Evolutionary conservation across 1,140 invertebrate genomes (phyloP).

Genomic region (Plectrocnemia conspersa): DNA sequence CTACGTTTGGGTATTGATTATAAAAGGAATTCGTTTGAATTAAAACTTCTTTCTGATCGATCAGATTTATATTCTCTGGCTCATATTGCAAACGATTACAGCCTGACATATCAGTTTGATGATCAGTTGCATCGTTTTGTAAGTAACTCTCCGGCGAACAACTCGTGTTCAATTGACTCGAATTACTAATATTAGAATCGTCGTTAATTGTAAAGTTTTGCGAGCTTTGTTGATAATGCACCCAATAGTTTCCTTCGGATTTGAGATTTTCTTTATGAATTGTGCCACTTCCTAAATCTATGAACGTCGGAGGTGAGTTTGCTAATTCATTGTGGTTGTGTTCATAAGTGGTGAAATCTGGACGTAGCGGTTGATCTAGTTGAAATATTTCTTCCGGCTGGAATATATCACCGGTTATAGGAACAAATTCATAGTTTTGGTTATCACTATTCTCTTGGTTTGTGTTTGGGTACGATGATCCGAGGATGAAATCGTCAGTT

Average conservation of each 20-base stretch:
- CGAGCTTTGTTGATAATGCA: conserved; percentile 45
- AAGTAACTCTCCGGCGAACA: conserved; percentile 45
- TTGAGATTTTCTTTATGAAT: conserved; percentile 52
- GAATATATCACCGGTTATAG: conserved; percentile 63
- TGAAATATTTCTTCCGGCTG: conserved; percentile 75
- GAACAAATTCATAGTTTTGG: conserved; percentile 48
- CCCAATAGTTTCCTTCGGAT: conserved; percentile 52
- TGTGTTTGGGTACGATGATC: conserved; percentile 16
- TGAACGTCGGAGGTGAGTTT: conserved; percentile 62
- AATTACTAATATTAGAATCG: conserved; percentile 54
- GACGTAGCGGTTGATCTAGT: conserved; percentile 65
- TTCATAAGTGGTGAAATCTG: conserved; percentile 50
- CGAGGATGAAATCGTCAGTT: conserved; percentile 14
- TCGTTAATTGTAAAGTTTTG: conserved; percentile 39
- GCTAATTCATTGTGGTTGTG: conserved; percentile 49
- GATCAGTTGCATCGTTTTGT: conserved; percentile 37
- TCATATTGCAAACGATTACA: conserved; percentile 27
- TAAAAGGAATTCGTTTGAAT: conserved; percentile 25
- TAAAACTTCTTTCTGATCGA: conserved; percentile 20
- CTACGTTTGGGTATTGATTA: conserved; percentile 16
- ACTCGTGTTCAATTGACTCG: conserved; percentile 34
- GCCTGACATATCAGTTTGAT: conserved; percentile 16
- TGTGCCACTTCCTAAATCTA: conserved; percentile 66
- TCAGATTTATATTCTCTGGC: conserved; percentile 11
- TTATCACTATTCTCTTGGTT: conserved; percentile 25